Base-by-base conservation (phyloP, 1,140 invertebrate species). In the Tyrophagus putrescentiae region DNA sequence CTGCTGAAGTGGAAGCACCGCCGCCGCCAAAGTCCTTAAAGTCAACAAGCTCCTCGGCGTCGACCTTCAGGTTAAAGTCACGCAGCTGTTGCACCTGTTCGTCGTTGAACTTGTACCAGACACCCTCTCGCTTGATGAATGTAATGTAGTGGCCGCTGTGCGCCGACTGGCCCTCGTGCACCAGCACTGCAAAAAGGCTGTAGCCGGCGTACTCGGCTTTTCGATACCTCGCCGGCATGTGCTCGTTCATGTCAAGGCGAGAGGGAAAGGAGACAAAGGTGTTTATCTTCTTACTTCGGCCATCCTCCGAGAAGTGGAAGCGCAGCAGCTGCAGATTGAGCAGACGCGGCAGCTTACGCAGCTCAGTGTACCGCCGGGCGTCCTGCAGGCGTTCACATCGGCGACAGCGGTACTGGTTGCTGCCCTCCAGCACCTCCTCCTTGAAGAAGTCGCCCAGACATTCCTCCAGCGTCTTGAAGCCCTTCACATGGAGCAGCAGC, bases 61-160 rank as follows among this genome's bases (percentile, higher is more conserved):
- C 72, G 9, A 78, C 67, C 59, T 77, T 75, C 25, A 78, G 68
- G 62, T 76, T 72, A 67, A 75, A 71, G 62, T 78, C 71, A 69
- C 78, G 70, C 66, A 81, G 77, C 68, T 77, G 77, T 57, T 81
- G 78, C 27, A 82, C 79, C 65, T 74, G 75, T 67, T 83, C 81
- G 67, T 84, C 82, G 69, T 82, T 83, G 65, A 83, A 83, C 52
- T 66, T 64, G 39, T 41, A 65, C 65, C 67, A 68, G 7, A 71
- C 68, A 18, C 72, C 72, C 61, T 75, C 75, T 66, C 81, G 74
- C 64, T 72, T 72, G 34, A 81, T 79, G 64, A 80, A 76, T 33
- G 79, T 78, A 64, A 82, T 77, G 66, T 83, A 84, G 70, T 84
- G 82, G n/a, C 82, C 82, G 44, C 79, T 82, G 65, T 82, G 77